phyloP scores from a whole-genome alignment of 2,888 invertebrate genomes.

The Hypselothyrea guttata region DNA sequence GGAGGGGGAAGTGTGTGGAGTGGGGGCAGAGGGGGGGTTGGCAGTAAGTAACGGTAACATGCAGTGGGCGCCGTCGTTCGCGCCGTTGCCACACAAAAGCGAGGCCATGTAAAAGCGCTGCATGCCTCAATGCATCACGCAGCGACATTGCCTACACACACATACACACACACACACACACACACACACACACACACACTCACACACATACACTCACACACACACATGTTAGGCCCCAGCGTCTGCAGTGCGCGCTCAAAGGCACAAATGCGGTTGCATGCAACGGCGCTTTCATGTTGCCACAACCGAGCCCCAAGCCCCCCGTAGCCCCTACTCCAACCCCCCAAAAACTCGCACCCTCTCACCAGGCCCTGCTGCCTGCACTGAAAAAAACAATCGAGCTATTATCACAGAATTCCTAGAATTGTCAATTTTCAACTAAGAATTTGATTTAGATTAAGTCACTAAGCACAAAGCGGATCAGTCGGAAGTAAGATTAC shows the following conservation, averaged over 20 bases:
- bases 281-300: slow-evolving; percentile 72
- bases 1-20: no score
- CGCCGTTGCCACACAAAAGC: slow-evolving; percentile 62
- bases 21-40: not conserved
- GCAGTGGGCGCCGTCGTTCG: slow-evolving; percentile 12
- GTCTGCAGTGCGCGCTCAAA: slow-evolving; percentile 47
- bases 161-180: not conserved
- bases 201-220: not conserved
- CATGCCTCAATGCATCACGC: slow-evolving; percentile 70
- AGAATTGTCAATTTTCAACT: no score
- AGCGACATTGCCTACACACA: slow-evolving; percentile 17
- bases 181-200: not conserved
- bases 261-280: slow-evolving; percentile 72
- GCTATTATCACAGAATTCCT: no score
- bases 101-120: slow-evolving; percentile 67
- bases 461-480: no score
- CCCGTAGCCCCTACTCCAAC: not conserved
- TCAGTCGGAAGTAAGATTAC: no score
- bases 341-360: not conserved
- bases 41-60: not conserved
- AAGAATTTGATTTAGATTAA: no score
- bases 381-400: no score
- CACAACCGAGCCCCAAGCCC: slow-evolving; percentile 13
- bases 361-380: not conserved
- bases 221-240: not conserved